Evolutionary conservation across 2,888 invertebrate species (phyloP), one percentile per base, ranked within the genome.

Genomic region (Willowsia nigromaculata): DNA sequence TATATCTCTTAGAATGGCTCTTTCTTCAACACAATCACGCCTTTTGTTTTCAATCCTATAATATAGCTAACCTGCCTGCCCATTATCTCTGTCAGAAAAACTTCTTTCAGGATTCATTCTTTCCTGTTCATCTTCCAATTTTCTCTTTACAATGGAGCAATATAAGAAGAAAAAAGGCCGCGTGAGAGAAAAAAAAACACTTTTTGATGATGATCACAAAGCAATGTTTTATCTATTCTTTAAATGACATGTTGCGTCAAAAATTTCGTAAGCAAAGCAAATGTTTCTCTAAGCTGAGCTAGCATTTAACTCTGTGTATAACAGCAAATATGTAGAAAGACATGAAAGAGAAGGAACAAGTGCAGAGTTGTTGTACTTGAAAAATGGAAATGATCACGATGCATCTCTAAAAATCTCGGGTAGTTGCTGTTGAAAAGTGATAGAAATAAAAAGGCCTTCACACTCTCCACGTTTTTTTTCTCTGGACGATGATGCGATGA

Each of bases 31-130:
- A 81, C 81, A 81, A 81, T 81, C 81, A 81, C 62, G 62, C 40
- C 81, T 62, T 81, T 81, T 81, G 81, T 81, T 81, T 81, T 27
- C 81, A 43, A 81, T 78, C 78, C 56, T 78, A 78, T 78, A 78
- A 78, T 78, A 56, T 56, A 22, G 40, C 78, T 56, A 78, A 78
- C 78, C 78, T 78, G 50, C 56, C 78, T 78, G 37, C 37, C 78
- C 56, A 78, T 78, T 78, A 78, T 78, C 78, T 78, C 15, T 53
- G 53, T 56, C 78, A 78, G 27, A 62, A 62, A 78, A 74, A 53
- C 53, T 56, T 56, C 78, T 78, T 78, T 78, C 78, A 78, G 56
- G 56, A 78, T 53, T 78, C 78, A 78, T 78, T 78, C 18, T 53
- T 76, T 53, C 56, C 50, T 59, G 25, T 6, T 81, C 30, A 33